A percentile compares a stretch with the other conserved stretches of the same genome.
Conservation (phyloP, 2,888 invertebrate species). For the Byasa hedistus region DNA sequence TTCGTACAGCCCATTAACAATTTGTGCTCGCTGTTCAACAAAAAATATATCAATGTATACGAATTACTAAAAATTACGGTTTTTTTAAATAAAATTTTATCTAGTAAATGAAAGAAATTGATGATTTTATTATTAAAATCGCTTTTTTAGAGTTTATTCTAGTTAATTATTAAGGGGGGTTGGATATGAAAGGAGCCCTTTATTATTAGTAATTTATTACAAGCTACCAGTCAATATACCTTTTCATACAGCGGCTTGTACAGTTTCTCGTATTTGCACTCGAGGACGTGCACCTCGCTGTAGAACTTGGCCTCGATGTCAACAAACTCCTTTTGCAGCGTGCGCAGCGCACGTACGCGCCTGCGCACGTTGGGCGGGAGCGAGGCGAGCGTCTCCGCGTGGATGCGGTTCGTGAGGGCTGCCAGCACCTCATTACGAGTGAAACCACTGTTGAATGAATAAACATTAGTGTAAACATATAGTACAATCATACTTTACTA, state of each 20-base stretch:
- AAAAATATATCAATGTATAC: neutral
- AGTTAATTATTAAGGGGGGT: no score
- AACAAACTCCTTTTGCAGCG: constrained; percentile 90
- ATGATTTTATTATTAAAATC: no score
- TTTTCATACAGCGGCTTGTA: constrained; percentile 90
- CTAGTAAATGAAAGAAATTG: no score
- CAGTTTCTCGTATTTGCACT: constrained; percentile 91
- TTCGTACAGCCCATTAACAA: constrained; percentile 87
- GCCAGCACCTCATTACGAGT: constrained; percentile 80
- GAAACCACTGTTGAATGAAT: constrained; percentile 56
- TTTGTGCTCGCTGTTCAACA: constrained; percentile 71
- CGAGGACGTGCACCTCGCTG: constrained; percentile 94
- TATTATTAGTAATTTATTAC: neutral
- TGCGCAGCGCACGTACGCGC: constrained; percentile 90
- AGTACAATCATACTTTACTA: no score
- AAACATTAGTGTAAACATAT: constrained; percentile 1
- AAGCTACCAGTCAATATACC: constrained; percentile 59
- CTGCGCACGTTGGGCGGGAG: constrained; percentile 88
- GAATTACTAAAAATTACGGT: no score
- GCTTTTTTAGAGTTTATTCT: no score
- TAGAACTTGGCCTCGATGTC: constrained; percentile 96
- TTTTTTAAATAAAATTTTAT: no score
- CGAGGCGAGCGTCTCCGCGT: constrained; percentile 80
- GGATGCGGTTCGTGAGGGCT: constrained; percentile 79
- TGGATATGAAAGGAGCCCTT: no score